Evolutionary conservation across 2,113 vertebrate species (phyloP).

Genomic region (Hypomesus transpacificus): DNA sequence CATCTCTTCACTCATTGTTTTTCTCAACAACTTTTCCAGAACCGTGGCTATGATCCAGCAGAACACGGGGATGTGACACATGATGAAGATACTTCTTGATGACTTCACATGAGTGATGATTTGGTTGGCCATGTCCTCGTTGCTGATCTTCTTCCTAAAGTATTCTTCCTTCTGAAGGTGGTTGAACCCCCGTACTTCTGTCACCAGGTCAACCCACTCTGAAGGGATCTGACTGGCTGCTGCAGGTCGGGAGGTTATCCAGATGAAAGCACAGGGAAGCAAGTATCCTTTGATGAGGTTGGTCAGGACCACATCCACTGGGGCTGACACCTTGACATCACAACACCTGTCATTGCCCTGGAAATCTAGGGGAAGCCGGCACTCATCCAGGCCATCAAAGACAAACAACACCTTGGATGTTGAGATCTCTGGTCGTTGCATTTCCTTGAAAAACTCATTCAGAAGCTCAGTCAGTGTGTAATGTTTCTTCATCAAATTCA

Average conservation of each 20-base stretch:
- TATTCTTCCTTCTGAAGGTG: constrained; percentile 60
- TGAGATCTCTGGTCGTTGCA: constrained; percentile 38
- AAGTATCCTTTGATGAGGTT: constrained; percentile 57
- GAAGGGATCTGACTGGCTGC: constrained; percentile 52
- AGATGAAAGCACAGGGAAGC: constrained; percentile 44
- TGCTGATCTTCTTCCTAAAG: constrained; percentile 47
- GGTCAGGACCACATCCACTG: constrained; percentile 39
- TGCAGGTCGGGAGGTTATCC: constrained; percentile 58
- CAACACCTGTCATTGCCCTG: constrained; percentile 40
- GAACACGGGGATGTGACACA: constrained; percentile 67
- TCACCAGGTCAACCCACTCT: constrained; percentile 45
- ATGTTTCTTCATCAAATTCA: constrained; percentile 50
- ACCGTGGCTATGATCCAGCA: constrained; percentile 54
- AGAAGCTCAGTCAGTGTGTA: constrained; percentile 47
- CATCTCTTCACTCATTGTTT: constrained; percentile 19
- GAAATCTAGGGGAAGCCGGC: constrained; percentile 53
- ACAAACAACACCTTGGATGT: constrained; percentile 44
- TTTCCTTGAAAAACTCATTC: constrained; percentile 40
- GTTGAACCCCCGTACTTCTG: constrained; percentile 60
- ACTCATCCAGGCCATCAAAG: constrained; percentile 59
- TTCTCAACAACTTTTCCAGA: constrained; percentile 34
- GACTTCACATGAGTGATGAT: constrained; percentile 55
- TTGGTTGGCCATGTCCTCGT: constrained; percentile 28
- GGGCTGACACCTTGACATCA: constrained; percentile 28
- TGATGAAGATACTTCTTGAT: constrained; percentile 62